Base-by-base conservation (phyloP, 92 coral and sea anemone species). In the Blastomussa wellsi region DNA sequence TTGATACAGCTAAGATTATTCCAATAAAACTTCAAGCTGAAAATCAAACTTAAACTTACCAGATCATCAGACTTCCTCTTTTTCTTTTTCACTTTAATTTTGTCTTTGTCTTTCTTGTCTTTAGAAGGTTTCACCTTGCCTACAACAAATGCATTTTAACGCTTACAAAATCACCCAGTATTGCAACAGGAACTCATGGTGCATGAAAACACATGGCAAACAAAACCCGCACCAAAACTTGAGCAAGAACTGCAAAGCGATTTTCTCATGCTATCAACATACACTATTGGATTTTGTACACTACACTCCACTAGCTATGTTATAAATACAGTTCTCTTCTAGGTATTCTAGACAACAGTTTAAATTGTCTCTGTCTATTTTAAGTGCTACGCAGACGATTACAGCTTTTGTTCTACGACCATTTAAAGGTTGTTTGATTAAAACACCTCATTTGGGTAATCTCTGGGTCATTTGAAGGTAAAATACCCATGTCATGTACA, bases 31-130 rank as follows among this genome's bases (percentile, higher is more conserved):
- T 60, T 60, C 14, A 15, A 24, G 6, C 12, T n/a, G 2, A n/a
- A 32, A n/a, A 60, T 36, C 2, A 14, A 74, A 0, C 66, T 83
- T 65, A 49, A 9, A n/a, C 57, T 80, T 78, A 93, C 97, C 89
- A 87, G 85, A 75, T 93, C 95, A 31, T 93, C 97, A 69, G 90
- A 51, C 79, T 91, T 93, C 71, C 87, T 91, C 83, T 90, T 93
- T 55, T 87, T 93, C 86, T 81, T 88, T 79, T 93, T 93, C 26
- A 93, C 77, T 70, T 87, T 93, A 19, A 89, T 24, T 65, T 93
- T 93, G 0, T 93, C 94, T 55, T 89, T 90, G 49, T 93, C 87
- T 64, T 83, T 83, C 85, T 86, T 87, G 13, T 86, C 93, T 60
- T 90, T 90, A 15, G 81, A 70, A 47, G 78, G 76, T 65, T 81